Evolutionary conservation across 2,888 invertebrate species (phyloP).

Genomic region (Polydrusus tereticollis): DNA sequence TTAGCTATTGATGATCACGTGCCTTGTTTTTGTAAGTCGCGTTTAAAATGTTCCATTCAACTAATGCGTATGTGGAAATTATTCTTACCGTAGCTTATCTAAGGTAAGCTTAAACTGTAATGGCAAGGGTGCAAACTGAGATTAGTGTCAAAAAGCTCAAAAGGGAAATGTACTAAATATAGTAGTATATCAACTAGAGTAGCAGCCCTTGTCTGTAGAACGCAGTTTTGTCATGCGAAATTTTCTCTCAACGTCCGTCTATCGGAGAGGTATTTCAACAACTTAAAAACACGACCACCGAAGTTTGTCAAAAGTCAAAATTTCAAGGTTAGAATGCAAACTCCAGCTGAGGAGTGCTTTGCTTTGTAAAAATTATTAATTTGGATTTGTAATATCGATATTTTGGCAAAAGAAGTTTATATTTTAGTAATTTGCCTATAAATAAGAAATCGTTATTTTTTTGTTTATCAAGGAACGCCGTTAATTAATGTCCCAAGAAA

Average conservation of each 20-base stretch:
- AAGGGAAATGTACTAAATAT: too few species aligned
- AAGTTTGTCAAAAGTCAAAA: conserved; percentile 14
- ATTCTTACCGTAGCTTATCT: too few species aligned
- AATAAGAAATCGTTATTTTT: neutral
- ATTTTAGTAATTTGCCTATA: neutral
- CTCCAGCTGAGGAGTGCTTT: conserved; percentile 19
- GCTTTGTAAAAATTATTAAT: conserved; percentile 14
- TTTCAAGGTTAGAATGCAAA: conserved; percentile 42
- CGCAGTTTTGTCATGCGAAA: too few species aligned
- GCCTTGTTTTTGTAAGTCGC: too few species aligned
- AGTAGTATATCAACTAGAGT: too few species aligned
- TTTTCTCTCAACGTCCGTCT: neutral
- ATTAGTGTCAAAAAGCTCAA: too few species aligned
- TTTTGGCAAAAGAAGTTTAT: neutral
- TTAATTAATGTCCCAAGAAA: neutral
- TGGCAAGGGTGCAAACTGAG: too few species aligned
- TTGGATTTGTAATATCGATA: conserved; percentile 6
- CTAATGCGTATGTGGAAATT: too few species aligned
- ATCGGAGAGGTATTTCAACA: neutral
- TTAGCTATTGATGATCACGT: too few species aligned
- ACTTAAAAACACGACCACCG: neutral
- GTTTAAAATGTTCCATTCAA: too few species aligned
- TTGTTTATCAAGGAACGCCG: neutral
- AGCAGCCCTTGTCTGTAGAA: too few species aligned
- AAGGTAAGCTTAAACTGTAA: too few species aligned